Evolutionary conservation across 1,140 invertebrate genomes (phyloP), one percentile per base, ranked within the genome.

Genomic region (Araneus ventricosus): DNA sequence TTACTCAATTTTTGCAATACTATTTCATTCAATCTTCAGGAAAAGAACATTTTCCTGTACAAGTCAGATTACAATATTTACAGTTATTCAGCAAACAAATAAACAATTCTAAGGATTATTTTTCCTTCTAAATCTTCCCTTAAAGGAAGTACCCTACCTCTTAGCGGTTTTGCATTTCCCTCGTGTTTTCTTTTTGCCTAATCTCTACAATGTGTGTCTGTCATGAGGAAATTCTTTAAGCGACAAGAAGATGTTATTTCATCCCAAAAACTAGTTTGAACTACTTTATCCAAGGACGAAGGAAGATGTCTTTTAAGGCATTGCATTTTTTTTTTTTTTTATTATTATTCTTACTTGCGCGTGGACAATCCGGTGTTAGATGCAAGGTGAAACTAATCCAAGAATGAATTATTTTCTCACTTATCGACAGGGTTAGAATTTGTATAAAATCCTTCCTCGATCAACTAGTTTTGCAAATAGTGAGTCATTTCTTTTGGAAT

Each of bases 241-340:
- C 30, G 30, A 34, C 67, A 75, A 75, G 30, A 75, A 75, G 67
- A 75, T 75, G 67, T 75, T 34, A 75, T 75, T 75, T 75, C 67
- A 75, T 75, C 67, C 67, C 4, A 4, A 75, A 75, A 75, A 75
- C 67, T 75, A 75, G 67, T 75, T 75, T 75, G 67, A 34, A 75
- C 67, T 75, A 75, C 67, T 75, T 75, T 75, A 75, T 30, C 30
- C 67, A 75, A 75, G 67, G 67, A 34, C 67, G 34, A 75, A 20
- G 4, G 30, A 27, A 70, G 17, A 34, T 70, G 67, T 37, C 30
- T 14, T 14, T 70, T 30, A 14, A 70, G 3, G 27, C 10, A 22
- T 70, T 70, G 20, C 27, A 70, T 17, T 17, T 34, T 34, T 34
- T 37, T 75, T 75, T 37, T 22, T 37, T 37, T 2, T 5, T n/a